These are phyloP conservation scores for Calliscelio sp. DNA, from an alignment of 2,888 invertebrate species.

Conservation along the genomic window DNA sequence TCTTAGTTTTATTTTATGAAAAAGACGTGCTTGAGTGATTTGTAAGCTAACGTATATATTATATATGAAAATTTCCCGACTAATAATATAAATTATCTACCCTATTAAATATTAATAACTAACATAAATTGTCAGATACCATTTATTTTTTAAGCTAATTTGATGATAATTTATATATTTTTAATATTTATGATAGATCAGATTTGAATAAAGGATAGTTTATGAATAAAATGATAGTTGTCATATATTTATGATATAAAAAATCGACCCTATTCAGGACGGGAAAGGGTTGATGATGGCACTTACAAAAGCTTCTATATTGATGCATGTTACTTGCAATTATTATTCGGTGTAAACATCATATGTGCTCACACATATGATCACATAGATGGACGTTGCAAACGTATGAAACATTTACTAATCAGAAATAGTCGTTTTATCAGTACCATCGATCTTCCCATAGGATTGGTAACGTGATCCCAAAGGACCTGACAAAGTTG, in stretches of 20 bases:
- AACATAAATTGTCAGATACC: background rate
- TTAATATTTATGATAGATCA: no score
- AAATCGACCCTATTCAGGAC: background rate
- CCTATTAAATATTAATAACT: conserved; percentile 3
- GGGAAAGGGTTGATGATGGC: background rate
- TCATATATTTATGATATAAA: background rate
- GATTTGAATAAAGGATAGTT: background rate
- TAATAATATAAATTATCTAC: conserved; percentile 3
- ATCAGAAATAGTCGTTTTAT: conserved; percentile 82
- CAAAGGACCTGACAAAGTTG: conserved; percentile 78
- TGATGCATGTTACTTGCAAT: conserved; percentile 29
- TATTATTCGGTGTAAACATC: conserved; percentile 45
- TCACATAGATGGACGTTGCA: background rate
- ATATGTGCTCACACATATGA: conserved; percentile 29
- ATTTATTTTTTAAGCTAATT: no score
- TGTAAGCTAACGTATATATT: background rate
- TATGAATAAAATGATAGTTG: background rate
- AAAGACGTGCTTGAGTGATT: background rate
- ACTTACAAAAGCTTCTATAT: background rate
- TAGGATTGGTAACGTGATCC: conserved; percentile 75
- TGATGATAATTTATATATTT: no score
- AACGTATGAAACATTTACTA: conserved; percentile 80
- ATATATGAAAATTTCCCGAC: background rate
- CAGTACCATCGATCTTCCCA: conserved; percentile 80
- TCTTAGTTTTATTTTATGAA: conserved; percentile 3